Conservation (phyloP, 2,797 vertebrate genomes). For the Falco naumanni region DNA sequence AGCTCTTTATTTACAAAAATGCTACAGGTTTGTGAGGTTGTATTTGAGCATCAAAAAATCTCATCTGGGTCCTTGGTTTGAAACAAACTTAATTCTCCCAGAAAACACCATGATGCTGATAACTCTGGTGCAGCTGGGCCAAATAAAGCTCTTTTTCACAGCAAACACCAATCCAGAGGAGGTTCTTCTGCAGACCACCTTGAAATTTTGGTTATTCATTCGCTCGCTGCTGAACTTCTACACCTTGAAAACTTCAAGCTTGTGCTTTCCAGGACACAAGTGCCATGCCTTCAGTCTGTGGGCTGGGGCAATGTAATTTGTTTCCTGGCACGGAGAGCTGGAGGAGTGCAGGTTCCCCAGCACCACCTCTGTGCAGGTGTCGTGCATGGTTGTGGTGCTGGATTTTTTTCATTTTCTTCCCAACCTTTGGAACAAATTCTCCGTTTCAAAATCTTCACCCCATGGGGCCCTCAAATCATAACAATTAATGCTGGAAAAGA, state of each 20-base stretch:
- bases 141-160: background rate
- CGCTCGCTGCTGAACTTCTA: background rate
- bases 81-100: rapidly evolving
- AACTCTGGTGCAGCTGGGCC: background rate
- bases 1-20: background rate
- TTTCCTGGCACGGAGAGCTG: background rate
- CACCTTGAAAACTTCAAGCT: background rate
- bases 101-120: rapidly evolving
- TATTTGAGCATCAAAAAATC: background rate
- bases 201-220: background rate
- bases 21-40: no score
- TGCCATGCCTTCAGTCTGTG: rapidly evolving
- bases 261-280: background rate
- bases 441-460: background rate
- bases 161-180: background rate
- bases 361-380: background rate
- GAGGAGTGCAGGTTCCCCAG: rapidly evolving
- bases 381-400: rapidly evolving
- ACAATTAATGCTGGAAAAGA: conserved; percentile 44
- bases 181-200: no score
- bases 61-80: background rate
- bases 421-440: background rate
- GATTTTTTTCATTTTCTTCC: background rate
- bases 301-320: background rate
- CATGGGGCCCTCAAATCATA: background rate